Evolutionary conservation across 2,113 vertebrate genomes (phyloP).

Genomic region (Neoarius graeffei): DNA sequence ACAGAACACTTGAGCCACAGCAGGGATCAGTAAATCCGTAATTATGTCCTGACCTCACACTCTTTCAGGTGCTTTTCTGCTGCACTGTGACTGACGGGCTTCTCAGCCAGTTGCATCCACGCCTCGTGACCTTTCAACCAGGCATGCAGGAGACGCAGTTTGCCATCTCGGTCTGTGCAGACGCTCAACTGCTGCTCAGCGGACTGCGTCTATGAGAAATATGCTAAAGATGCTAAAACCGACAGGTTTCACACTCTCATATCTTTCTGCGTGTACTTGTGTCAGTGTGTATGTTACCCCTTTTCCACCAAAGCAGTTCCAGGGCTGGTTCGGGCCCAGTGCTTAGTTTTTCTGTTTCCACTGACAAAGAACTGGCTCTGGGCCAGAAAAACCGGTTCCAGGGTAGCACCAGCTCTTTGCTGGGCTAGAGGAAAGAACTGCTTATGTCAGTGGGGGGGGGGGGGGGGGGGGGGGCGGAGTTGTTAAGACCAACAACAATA

Average conservation of each 20-base stretch:
- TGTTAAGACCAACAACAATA: no score
- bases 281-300: no score
- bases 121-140: conserved; percentile 80
- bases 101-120: conserved; percentile 70
- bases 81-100: conserved; percentile 69
- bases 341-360: no score
- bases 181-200: conserved; percentile 75
- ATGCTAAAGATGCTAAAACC: background rate
- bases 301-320: no score
- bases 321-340: no score
- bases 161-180: conserved; percentile 73
- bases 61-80: conserved; percentile 69
- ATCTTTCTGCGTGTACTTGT: background rate
- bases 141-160: conserved; percentile 69
- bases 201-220: conserved; percentile 73
- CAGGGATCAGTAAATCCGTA: background rate
- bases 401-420: no score
- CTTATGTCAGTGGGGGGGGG: no score
- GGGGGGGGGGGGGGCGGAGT: no score
- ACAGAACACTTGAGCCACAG: background rate
- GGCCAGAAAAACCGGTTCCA: no score
- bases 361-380: no score
- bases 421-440: no score
- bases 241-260: background rate
- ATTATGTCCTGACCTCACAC: conserved; percentile 76